A percentile compares a stretch with the other conserved stretches of the same genome.
Evolutionary conservation across 2,797 vertebrate species (phyloP).

Genomic region (Platyrinchus mystaceus): DNA sequence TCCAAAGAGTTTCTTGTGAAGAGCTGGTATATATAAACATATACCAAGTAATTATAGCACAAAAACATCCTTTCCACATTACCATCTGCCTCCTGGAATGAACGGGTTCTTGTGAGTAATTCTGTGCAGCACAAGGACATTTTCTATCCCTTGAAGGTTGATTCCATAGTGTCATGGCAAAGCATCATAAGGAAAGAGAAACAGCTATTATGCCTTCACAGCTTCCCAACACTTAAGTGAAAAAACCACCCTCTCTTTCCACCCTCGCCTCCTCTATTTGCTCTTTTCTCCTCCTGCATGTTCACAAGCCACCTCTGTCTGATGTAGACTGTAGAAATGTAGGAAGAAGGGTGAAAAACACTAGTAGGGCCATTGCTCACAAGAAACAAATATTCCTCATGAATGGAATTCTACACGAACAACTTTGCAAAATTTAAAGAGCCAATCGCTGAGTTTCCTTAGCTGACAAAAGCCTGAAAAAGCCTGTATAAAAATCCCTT

Average conservation of each 20-base stretch:
- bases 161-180: neutral
- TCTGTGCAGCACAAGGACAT: neutral
- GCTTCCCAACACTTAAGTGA: neutral
- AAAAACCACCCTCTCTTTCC: neutral
- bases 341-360: neutral
- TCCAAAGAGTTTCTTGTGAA: neutral
- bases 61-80: neutral
- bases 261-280: neutral
- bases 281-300: neutral
- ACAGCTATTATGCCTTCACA: neutral
- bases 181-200: neutral
- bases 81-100: neutral
- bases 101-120: neutral
- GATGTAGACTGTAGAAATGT: rapidly evolving
- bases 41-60: neutral
- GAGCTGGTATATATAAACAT: neutral
- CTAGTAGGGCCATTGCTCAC: neutral
- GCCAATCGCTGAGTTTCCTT: neutral
- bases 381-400: neutral
- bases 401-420: neutral
- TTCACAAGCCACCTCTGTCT: neutral
- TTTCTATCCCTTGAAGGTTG: neutral
- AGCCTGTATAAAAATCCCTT: neutral
- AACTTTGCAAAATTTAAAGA: neutral
- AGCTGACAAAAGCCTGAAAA: neutral